Evolutionary conservation across 1,140 invertebrate genomes (phyloP), one percentile per base, ranked within the genome.

Genomic region (Leptonema lineaticorne): DNA sequence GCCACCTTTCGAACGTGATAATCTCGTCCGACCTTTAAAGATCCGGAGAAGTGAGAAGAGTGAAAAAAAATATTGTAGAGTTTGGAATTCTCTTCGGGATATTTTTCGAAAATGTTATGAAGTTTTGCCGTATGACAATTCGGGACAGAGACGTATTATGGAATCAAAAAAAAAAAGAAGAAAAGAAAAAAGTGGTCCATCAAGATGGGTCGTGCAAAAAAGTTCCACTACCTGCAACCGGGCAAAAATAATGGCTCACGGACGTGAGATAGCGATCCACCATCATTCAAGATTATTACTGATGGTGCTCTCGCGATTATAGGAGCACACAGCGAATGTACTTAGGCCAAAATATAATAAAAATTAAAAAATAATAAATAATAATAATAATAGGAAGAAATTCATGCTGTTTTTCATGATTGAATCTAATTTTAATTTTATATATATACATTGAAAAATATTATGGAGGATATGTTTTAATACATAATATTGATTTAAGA

Each of bases 151-250:
- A 33, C 16, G 57, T 59, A 33, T 28, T 20, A 5, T 2, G 57
- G n/a, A n/a, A n/a, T n/a, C n/a, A n/a, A n/a, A n/a, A n/a, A n/a
- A n/a, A n/a, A n/a, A n/a, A n/a, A n/a, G n/a, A n/a, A n/a, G n/a
- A n/a, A n/a, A n/a, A n/a, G 28, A 59, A 37, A 69, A 69, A 69
- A 65, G 64, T 64, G 68, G 68, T 60, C 62, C 68, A 69, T 69
- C 68, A 64, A 69, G 62, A 64, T 64, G 50, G 50, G 63, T 46
- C 63, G 60, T 41, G 41, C 56, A 69, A 63, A 69, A n/a, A 65
- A 62, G 46, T 24, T 64, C 67, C 18, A 27, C 68, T 69, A 70
- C 69, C 69, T 70, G 69, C 56, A 59, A 57, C 48, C 30, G 20
- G 63, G 22, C 45, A 70, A 70, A 70, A 70, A 70, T 66, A 66